Evolutionary conservation across 2,797 vertebrate genomes (phyloP), one percentile per base, ranked within the genome.

Genomic region (Discoglossus pictus): DNA sequence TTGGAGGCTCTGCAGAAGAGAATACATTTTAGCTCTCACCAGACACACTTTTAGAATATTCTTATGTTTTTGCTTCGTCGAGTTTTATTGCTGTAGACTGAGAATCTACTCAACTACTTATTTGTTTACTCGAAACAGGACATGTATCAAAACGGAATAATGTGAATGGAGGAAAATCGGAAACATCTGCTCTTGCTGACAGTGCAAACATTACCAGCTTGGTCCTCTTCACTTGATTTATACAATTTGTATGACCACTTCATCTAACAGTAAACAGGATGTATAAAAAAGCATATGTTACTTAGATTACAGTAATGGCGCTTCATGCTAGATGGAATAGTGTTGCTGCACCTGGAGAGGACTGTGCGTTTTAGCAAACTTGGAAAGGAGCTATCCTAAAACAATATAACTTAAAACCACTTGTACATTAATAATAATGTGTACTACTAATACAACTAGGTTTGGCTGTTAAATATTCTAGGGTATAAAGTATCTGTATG

Each of bases 141-240:
- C 82, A 88, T 73, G 74, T 83, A 47, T 16, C 86, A 81, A 85
- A 89, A 91, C 89, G 85, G 94, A 93, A 92, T 91, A 82, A 93
- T 93, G 88, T 88, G 93, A 93, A 93, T 92, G 84, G 88, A 84
- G 80, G 86, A 82, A 88, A 83, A 93, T 93, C 85, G 87, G 79
- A 90, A 89, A 92, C 95, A 96, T 94, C 94, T 95, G 94, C 91
- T 91, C 82, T 80, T 74, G 76, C 79, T 84, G 88, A 90, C 89
- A 87, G 81, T 80, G 82, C 85, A 89, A 90, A 87, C 82, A 84
- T 74, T 72, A 81, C 82, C 73, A 87, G 80, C 76, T 84, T 83
- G 77, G 79, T 83, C 80, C 80, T 83, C 84, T 85, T 76, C 76
- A 79, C 83, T 80, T 89, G 75, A 86, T 88, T 89, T 84, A 90